Base-by-base conservation (phyloP, 2,888 invertebrate genomes). In the Agrilus biguttatus region DNA sequence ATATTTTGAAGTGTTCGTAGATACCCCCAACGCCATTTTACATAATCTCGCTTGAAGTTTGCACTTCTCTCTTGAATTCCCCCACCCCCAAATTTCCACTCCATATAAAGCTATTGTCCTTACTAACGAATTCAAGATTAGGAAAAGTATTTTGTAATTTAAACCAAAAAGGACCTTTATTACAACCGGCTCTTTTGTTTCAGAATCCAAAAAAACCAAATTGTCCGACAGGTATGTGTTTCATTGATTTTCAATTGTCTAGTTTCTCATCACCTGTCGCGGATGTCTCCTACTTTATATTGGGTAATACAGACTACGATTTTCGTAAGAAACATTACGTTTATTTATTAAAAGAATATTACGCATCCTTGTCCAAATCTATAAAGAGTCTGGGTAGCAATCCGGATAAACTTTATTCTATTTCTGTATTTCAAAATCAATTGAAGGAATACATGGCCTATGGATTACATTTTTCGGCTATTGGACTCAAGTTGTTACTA, bases 401-500 rank as follows among this genome's bases (percentile, higher is more conserved):
- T 45, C 42, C 53, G 5, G 40, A 49, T 1, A 42, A 44, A n/a
- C 37, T 55, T 10, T 58, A 56, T 43, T 53, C 59, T 0, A 53
- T 46, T 19, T 49, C 53, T 14, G 43, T 36, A 14, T 40, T 59
- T 8, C 7, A 41, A 8, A 39, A 51, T 17, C 56, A 59, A 28
- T 21, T 58, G n/a, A 33, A 49, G 8, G 45, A 40, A 40, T 56
- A 51, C 41, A 52, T 51, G 19, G 51, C 38, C 37, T 53, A 41
- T 33, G 55, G 50, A 21, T 51, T 50, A n/a, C 10, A 3, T 10
- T 28, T 28, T 28, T 28, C 28, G 10, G 8, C 10, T 4, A 10
- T 28, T 28, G 28, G 28, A 10, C 28, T 28, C 28, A 28, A 28
- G 28, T 28, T 28, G 28, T 10, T 28, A 10, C 10, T 28, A 28